Evolutionary conservation across 2,888 invertebrate species (phyloP), one percentile per base, ranked within the genome.

Genomic region (Graphium colonna): DNA sequence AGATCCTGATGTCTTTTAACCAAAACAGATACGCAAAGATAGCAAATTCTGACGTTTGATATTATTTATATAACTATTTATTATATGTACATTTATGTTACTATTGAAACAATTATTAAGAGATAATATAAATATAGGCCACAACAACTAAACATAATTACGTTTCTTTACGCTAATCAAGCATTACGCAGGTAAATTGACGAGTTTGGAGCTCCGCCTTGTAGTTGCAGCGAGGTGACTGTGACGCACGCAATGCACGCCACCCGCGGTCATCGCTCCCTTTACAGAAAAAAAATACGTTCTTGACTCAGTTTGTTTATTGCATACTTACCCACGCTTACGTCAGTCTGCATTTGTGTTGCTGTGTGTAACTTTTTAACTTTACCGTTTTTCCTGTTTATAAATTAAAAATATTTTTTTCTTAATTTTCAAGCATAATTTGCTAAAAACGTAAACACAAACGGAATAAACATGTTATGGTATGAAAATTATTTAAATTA

Each of bases 201-300:
- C 42, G 51, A 55, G 45, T 38, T 38, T 28, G 33, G 40, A 49
- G 44, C 49, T 49, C 48, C 44, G 49, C 44, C 45, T 49, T 39
- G 28, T 51, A 52, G 51, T 39, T 55, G 51, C 51, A 46, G 50
- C 39, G 55, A 51, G 51, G 51, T 49, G 51, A 58, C 48, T 52
- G 60, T 73, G 70, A 73, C 73, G 73, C 64, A 67, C 67, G 54
- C 55, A 48, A 60, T 58, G 64, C 71, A 74, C 76, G 78, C 78
- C 77, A 78, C 69, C 60, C 68, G 72, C 80, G 85, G 85, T 85
- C 86, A 78, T 73, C 83, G 87, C 77, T 79, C 86, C 73, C 79
- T 59, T 72, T 78, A 69, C 63, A 63, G 63, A 62, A 72, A 74
- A 75, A 70, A 78, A 77, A 74, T 74, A 77, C 73, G 69, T 67